Percentiles rank a stretch among this genome's conserved stretches.
Conservation (phyloP, 2,113 vertebrate genomes). For the Copsychus sechellarum region DNA sequence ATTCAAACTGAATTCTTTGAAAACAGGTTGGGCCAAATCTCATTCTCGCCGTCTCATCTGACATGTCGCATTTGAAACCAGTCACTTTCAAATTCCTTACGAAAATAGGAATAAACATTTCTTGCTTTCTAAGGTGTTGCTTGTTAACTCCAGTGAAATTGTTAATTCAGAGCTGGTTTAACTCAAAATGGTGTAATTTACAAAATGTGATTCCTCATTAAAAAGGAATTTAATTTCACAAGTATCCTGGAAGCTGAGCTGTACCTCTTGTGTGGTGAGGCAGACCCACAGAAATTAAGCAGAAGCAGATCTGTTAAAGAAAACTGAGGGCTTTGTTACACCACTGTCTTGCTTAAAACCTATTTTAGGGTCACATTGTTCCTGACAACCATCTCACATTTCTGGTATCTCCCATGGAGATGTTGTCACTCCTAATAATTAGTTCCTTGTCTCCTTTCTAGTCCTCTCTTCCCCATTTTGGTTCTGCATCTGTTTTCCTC, state of each 20-base stretch:
- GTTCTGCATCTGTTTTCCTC: neutral
- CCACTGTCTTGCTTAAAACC: neutral
- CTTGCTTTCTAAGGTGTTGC: neutral
- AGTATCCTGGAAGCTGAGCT: neutral
- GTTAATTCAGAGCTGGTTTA: neutral
- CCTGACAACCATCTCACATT: neutral
- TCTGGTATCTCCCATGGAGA: neutral
- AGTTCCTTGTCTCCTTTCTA: neutral
- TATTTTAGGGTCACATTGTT: neutral
- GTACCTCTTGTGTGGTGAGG: neutral
- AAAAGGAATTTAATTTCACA: constrained; percentile 12
- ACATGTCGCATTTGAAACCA: neutral
- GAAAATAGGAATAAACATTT: neutral
- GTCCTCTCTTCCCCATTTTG: neutral
- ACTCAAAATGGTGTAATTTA: neutral
- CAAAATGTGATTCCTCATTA: neutral
- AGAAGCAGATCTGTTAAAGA: neutral
- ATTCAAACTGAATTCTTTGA: neutral
- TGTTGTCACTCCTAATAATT: neutral
- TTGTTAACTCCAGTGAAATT: neutral
- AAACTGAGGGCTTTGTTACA: neutral
- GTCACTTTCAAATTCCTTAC: neutral
- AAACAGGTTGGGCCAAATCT: neutral
- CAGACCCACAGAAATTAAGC: neutral
- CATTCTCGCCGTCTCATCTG: neutral